Conservation (phyloP, 2,888 invertebrate species). For the Sialis lutaria region DNA sequence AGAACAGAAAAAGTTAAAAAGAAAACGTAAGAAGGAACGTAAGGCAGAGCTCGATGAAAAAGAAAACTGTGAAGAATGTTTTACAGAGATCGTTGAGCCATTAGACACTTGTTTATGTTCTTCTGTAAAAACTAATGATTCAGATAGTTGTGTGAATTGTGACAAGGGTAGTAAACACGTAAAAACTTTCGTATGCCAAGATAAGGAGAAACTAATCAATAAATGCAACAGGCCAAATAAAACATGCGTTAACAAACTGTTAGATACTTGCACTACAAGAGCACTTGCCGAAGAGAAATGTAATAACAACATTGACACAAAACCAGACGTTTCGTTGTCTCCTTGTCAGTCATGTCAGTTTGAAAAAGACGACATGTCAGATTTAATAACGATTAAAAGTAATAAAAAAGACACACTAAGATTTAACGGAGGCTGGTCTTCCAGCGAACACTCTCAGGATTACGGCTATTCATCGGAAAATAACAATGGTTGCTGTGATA, state of each 20-base stretch:
- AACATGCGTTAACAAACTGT: background rate
- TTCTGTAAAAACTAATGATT: constrained; percentile 12
- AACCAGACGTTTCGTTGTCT: background rate
- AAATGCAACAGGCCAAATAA: constrained; percentile 3
- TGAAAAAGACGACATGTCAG: constrained; percentile 8
- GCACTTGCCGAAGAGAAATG: constrained; percentile 4
- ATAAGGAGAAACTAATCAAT: constrained; percentile 5
- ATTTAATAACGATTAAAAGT: constrained; percentile 10
- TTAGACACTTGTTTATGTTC: no score
- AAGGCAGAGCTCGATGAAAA: constrained; percentile 29
- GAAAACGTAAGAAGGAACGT: constrained; percentile 54
- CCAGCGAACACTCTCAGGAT: constrained; percentile 59
- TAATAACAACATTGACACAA: constrained; percentile 7
- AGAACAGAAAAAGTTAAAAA: constrained; percentile 72
- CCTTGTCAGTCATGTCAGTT: constrained; percentile 5
- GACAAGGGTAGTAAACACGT: constrained; percentile 9
- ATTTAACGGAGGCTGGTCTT: constrained; percentile 35
- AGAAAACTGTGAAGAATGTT: constrained; percentile 25
- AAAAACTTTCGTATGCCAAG: constrained; percentile 1
- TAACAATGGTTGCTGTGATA: constrained; percentile 52
- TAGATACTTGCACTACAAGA: background rate
- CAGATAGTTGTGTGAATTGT: constrained; percentile 8
- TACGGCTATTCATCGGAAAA: constrained; percentile 80
- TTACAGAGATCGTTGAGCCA: constrained; percentile 15
- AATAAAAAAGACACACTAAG: constrained; percentile 23